Conservation (phyloP, 2,113 vertebrate species). For the Oreocharis arfaki region DNA sequence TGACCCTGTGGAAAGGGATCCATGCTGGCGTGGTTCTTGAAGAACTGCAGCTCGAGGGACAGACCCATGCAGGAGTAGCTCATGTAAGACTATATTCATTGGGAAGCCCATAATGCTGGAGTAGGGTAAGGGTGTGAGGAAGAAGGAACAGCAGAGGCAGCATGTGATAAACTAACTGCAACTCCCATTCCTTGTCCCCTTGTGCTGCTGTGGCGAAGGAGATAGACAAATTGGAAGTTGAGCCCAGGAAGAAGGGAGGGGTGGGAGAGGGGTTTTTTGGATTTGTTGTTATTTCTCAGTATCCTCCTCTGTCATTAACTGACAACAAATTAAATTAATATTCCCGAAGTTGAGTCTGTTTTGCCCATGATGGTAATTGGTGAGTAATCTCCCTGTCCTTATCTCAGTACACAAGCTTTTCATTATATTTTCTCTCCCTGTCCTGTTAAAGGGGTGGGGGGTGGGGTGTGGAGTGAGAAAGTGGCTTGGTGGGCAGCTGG, state of each 20-base stretch:
- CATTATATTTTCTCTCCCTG: not conserved
- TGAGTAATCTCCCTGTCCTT: not conserved
- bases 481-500: not conserved
- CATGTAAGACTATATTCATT: not conserved
- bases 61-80: not conserved
- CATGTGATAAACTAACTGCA: not conserved
- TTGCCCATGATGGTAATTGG: not conserved
- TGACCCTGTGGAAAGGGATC: rapidly evolving
- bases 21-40: not conserved
- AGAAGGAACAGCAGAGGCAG: not conserved
- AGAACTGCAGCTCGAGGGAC: not conserved
- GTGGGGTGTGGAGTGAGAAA: not conserved
- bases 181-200: not conserved
- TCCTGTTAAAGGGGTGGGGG: too few relatives aligned
- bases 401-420: not conserved
- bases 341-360: not conserved
- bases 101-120: not conserved
- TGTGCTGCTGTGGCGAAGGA: not conserved
- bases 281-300: not conserved
- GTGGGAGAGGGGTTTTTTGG: not conserved
- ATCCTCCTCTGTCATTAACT: not conserved
- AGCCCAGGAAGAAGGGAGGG: not conserved
- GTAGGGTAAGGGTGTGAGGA: not conserved
- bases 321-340: not conserved
- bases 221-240: not conserved